A percentile compares a stretch with the other conserved stretches of the same genome.
Evolutionary conservation across 2,888 invertebrate genomes (phyloP).

Genomic region (Drosophila kambysellisi): DNA sequence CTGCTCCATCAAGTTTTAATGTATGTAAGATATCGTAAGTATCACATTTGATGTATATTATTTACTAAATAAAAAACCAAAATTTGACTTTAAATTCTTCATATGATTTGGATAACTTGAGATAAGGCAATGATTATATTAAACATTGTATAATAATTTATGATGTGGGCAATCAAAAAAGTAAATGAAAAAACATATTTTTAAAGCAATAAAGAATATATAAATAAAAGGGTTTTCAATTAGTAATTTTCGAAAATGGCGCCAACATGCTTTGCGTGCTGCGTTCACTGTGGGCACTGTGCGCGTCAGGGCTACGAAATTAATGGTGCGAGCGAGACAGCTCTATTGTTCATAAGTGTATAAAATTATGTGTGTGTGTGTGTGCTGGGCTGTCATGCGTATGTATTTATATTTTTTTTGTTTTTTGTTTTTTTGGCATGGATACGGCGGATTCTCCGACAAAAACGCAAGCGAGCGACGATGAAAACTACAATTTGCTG

Average conservation of each 20-base stretch:
- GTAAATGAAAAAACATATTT: background rate
- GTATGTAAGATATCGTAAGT: conserved; percentile 29
- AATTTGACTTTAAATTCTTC: background rate
- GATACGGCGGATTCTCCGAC: conserved; percentile 77
- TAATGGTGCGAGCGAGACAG: conserved; percentile 31
- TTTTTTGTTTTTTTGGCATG: conserved; percentile 75
- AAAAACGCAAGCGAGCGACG: conserved; percentile 72
- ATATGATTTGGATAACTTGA: background rate
- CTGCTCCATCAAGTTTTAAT: conserved; percentile 36
- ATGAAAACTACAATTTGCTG: conserved; percentile 82
- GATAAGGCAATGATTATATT: background rate
- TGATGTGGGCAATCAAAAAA: background rate
- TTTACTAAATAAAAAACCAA: background rate
- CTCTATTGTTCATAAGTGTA: background rate
- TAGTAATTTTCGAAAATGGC: background rate
- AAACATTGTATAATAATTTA: background rate
- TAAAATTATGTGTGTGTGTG: conserved; percentile 6
- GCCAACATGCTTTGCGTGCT: conserved; percentile 1
- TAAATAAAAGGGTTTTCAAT: background rate
- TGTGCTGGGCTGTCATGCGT: conserved; percentile 52
- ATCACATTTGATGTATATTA: background rate
- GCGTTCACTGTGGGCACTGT: conserved; percentile 5
- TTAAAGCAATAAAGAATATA: background rate
- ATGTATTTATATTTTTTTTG: conserved; percentile 52
- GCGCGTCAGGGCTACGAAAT: conserved; percentile 47